These are phyloP conservation scores for Phataginus tricuspis DNA, from an alignment of 2,797 vertebrate genomes.

Conservation along the genomic window DNA sequence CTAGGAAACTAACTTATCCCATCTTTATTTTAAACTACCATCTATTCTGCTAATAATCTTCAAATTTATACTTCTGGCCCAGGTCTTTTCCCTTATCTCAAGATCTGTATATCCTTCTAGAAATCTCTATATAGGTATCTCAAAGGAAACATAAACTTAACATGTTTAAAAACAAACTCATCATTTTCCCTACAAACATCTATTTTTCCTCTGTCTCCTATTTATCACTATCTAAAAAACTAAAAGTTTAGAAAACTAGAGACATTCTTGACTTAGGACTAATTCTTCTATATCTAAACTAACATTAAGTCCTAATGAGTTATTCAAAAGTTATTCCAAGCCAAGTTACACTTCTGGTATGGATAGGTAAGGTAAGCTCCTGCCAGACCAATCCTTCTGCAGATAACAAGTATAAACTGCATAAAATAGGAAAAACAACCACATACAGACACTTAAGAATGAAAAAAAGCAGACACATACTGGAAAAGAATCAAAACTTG, in stretches of 20 bases:
- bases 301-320: not conserved
- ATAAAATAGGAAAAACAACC: constrained; percentile 20
- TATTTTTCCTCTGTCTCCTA: not conserved
- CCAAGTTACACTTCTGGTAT: not conserved
- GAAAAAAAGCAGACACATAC: not conserved
- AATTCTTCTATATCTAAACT: not conserved
- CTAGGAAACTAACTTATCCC: not conserved
- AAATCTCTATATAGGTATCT: not conserved
- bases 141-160: constrained; percentile 9
- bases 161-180: not conserved
- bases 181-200: not conserved
- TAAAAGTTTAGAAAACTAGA: not conserved
- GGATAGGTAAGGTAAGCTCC: not conserved
- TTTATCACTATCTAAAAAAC: not conserved
- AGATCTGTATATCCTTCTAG: not conserved
- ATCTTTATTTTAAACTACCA: not conserved
- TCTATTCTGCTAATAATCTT: not conserved
- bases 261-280: not conserved
- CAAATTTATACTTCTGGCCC: not conserved
- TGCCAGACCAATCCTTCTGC: not conserved
- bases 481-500: not conserved
- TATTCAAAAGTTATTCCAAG: not conserved
- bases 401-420: not conserved
- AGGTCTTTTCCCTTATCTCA: not conserved
- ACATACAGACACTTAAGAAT: not conserved